Evolutionary conservation across 2,113 vertebrate genomes (phyloP).

Genomic region (Heptranchias perlo): DNA sequence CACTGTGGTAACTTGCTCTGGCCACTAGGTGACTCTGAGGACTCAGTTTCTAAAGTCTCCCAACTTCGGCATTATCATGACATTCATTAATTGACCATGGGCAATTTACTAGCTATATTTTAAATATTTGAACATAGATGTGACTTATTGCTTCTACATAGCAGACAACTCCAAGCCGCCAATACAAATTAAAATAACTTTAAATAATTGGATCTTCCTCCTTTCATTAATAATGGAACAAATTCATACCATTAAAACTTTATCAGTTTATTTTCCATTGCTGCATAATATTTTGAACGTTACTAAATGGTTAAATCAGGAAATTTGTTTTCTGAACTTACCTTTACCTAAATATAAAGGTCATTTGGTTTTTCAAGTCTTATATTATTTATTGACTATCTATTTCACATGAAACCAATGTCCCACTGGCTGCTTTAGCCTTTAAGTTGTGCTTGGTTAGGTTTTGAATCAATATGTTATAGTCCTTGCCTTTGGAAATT

Average conservation of each 20-base stretch:
- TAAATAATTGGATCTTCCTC: background rate
- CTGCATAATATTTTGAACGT: constrained; percentile 1
- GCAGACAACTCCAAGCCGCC: background rate
- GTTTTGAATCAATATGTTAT: constrained; percentile 18
- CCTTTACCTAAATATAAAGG: background rate
- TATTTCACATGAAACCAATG: background rate
- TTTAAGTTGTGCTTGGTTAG: background rate
- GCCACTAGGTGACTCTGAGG: background rate
- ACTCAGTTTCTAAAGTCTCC: background rate
- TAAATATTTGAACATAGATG: background rate
- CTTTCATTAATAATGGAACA: background rate
- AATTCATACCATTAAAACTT: background rate
- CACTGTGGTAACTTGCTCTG: background rate
- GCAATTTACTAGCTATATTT: background rate
- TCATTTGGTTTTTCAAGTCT: constrained; percentile 4
- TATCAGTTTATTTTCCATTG: background rate
- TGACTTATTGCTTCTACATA: background rate
- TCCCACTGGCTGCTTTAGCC: background rate
- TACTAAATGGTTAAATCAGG: background rate
- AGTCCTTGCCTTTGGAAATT: background rate
- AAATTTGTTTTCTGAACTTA: background rate
- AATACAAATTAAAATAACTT: background rate
- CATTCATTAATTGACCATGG: background rate
- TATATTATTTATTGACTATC: constrained; percentile 10
- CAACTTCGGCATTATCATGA: background rate